Evolutionary conservation across 2,888 invertebrate species (phyloP).

Genomic region (Papilio gigon): DNA sequence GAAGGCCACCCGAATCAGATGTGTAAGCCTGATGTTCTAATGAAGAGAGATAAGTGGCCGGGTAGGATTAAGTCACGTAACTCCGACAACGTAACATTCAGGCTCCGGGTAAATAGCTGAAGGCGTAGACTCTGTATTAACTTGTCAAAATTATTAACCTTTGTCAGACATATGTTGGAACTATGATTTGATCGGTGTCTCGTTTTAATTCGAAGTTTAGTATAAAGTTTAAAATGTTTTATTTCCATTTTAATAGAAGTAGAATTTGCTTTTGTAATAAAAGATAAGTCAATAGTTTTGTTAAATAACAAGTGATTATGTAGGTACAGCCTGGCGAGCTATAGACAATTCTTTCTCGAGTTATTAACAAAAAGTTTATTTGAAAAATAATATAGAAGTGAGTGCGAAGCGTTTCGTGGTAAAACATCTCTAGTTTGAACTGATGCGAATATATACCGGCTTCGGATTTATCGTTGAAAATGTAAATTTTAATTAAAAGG

Average conservation of each 20-base stretch:
- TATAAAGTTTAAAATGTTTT: not conserved
- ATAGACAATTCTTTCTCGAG: not conserved
- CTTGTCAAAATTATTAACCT: constrained; percentile 30
- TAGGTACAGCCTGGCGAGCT: not conserved
- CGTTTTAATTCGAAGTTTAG: not conserved
- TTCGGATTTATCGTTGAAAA: constrained; percentile 18
- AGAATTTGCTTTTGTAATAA: not conserved
- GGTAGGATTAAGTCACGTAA: constrained; percentile 40
- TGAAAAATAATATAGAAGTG: not conserved
- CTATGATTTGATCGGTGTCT: constrained; percentile 17
- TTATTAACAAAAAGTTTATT: constrained; percentile 1
- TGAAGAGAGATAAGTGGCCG: constrained; percentile 39
- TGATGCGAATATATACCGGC: constrained; percentile 1
- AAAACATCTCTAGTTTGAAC: constrained; percentile 4
- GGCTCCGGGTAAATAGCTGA: constrained; percentile 17
- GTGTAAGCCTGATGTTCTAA: constrained; percentile 38
- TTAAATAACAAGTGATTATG: not conserved
- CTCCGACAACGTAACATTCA: constrained; percentile 32
- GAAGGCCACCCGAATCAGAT: constrained; percentile 33
- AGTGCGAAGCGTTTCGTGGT: constrained; percentile 22
- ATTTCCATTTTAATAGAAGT: not conserved
- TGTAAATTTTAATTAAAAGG: constrained; percentile 34
- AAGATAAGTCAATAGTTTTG: not conserved
- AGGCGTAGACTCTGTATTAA: constrained; percentile 20
- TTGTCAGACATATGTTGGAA: constrained; percentile 18